Base-by-base conservation (phyloP, 2,888 invertebrate species). In the Entomobrya multifasciata region DNA sequence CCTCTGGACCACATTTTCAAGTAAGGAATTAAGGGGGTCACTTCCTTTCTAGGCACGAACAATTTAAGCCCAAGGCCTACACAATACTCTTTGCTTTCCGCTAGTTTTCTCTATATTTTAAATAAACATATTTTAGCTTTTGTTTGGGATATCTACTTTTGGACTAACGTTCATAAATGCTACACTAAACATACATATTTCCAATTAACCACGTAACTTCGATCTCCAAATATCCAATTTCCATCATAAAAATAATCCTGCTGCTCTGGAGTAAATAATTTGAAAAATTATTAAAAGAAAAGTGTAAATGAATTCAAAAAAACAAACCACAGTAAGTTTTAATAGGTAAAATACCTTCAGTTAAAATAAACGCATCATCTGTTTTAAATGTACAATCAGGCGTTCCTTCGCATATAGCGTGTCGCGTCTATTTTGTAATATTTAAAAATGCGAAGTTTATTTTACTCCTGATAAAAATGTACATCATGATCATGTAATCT, bases 1-100 rank as follows among this genome's bases (percentile, higher is more conserved):
- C 82, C 44, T 25, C 83, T 27, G 15, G 83, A 52, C 83, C 83
- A 83, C 76, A 83, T 76, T 52, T 83, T 83, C n/a, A 83, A 27
- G 17, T 22, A 76, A 3, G 76, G 83, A 15, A 83, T 52, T 15
- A 83, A 13, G 8, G 52, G 27, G 0, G 36, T 3, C 0, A 36
- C 36, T n/a, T 4, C 15, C 0, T 22, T 36, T 6, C 20, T 49
- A 17, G 83, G 76, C 1, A 41, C 30, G 15, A 55, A 11, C n/a
- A 76, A 0, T 25, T 65, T 20, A 0, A 83, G 27, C 0, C 83
- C 83, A 3, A 76, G 17, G 5, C 25, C 49, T 27, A 36, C 41
- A 55, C 83, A 83, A 20, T 82, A 62, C n/a, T 20, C 15, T 27
- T 74, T 55, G 49, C 27, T 62, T 1, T 57, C 60, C 41, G 36